Percentiles rank a stretch among this genome's conserved stretches.
Conservation (phyloP, 2,113 vertebrate genomes). For the Podocnemis expansa region DNA sequence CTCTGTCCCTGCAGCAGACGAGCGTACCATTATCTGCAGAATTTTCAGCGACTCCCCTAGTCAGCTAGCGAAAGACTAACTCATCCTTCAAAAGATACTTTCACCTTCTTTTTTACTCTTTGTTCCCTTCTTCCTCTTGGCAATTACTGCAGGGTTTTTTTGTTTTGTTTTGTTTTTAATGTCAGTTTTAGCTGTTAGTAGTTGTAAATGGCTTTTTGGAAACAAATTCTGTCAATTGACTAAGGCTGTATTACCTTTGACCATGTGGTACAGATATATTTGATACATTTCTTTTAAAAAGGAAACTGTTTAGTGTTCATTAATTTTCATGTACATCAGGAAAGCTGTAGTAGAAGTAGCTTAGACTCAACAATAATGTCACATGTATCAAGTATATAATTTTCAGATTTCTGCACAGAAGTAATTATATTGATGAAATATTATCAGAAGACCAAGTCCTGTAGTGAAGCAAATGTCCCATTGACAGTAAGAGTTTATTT, state of each 20-base stretch:
- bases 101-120: not conserved
- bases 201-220: not conserved
- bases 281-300: not conserved
- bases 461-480: not conserved
- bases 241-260: not conserved
- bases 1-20: not conserved
- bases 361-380: not conserved
- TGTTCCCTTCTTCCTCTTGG: not conserved
- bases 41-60: not conserved
- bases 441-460: not conserved
- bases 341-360: not conserved
- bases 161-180: too few relatives aligned
- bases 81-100: not conserved
- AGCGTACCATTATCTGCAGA: not conserved
- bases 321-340: not conserved
- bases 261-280: not conserved
- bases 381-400: not conserved
- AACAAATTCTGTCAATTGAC: fast-evolving
- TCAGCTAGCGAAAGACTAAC: not conserved
- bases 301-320: not conserved
- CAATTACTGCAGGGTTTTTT: not conserved
- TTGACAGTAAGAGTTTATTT: not conserved
- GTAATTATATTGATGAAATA: not conserved
- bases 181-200: not conserved
- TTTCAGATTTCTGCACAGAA: not conserved